phyloP scores from a whole-genome alignment of 2,113 vertebrate species.

The Trematomus loennbergii region DNA sequence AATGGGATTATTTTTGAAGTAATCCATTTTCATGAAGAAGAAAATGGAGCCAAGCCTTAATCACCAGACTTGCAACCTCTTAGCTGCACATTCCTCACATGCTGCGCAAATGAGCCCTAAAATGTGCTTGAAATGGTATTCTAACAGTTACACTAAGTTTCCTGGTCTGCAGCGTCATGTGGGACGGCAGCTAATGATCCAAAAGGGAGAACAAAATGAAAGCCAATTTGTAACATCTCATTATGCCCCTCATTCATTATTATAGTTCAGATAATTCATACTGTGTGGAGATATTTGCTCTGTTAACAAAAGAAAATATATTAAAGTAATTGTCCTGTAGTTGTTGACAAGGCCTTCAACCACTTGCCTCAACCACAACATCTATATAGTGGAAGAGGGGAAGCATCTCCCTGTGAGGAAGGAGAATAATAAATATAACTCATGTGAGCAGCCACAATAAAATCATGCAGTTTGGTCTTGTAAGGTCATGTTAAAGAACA shows the following conservation, averaged over 20 bases:
- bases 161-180: slow-evolving; percentile 65
- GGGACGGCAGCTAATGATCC: slow-evolving; percentile 73
- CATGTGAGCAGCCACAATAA: slow-evolving; percentile 56
- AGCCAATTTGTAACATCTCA: slow-evolving; percentile 67
- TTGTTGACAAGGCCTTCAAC: slow-evolving; percentile 51
- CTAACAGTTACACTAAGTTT: slow-evolving; percentile 52
- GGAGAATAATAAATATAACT: slow-evolving; percentile 53
- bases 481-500: slow-evolving; percentile 61
- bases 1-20: slow-evolving; percentile 76
- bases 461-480: slow-evolving; percentile 55
- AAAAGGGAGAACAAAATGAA: slow-evolving; percentile 54
- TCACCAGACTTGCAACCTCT: slow-evolving; percentile 61
- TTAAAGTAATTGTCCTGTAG: slow-evolving; percentile 17
- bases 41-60: slow-evolving; percentile 63
- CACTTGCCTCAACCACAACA: slow-evolving; percentile 42
- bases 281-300: slow-evolving; percentile 25
- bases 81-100: slow-evolving; percentile 62
- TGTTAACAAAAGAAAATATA: slow-evolving; percentile 23
- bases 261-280: slow-evolving; percentile 54
- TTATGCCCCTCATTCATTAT: slow-evolving; percentile 63
- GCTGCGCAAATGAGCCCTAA: slow-evolving; percentile 75
- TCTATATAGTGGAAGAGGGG: slow-evolving; percentile 33
- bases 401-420: slow-evolving; percentile 36
- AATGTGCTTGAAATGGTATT: slow-evolving; percentile 69
- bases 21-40: slow-evolving; percentile 65